These are phyloP conservation scores for Indicator indicator DNA, from an alignment of 2,113 vertebrate genomes.

Conservation along the genomic window DNA sequence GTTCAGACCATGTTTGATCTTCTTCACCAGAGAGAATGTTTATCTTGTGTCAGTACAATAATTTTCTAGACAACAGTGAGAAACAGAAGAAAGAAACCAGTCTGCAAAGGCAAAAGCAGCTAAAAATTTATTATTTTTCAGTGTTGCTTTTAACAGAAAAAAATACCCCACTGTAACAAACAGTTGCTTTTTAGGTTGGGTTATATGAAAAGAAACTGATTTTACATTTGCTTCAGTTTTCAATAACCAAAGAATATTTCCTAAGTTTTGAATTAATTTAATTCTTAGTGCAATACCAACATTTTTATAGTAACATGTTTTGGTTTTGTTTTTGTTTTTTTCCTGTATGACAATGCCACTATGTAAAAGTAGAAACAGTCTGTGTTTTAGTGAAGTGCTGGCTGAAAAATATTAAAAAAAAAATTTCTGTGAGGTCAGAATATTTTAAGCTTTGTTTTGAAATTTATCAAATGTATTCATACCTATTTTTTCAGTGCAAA, in stretches of 20 bases:
- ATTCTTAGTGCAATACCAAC: not conserved
- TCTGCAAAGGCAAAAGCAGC: not conserved
- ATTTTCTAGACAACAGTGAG: not conserved
- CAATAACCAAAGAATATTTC: not conserved
- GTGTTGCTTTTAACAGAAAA: not conserved
- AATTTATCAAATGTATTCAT: not conserved
- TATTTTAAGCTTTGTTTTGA: not conserved
- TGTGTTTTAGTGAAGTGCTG: not conserved
- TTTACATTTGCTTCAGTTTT: not conserved
- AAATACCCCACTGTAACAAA: not conserved
- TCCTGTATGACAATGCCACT: not conserved
- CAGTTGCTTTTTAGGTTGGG: not conserved
- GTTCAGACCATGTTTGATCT: not conserved
- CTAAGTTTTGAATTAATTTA: not conserved
- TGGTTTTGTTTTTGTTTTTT: not conserved
- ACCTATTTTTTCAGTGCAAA: not conserved
- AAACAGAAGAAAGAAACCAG: not conserved
- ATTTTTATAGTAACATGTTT: not conserved
- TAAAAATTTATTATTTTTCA: constrained; percentile 1
- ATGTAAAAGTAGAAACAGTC: not conserved
- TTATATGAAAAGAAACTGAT: not conserved
- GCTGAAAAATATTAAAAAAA: not conserved
- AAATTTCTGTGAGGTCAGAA: not conserved
- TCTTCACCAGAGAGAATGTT: not conserved
- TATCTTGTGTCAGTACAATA: not conserved